Evolutionary conservation across 1,140 invertebrate species (phyloP).

Genomic region (Heliconius melpomene): DNA sequence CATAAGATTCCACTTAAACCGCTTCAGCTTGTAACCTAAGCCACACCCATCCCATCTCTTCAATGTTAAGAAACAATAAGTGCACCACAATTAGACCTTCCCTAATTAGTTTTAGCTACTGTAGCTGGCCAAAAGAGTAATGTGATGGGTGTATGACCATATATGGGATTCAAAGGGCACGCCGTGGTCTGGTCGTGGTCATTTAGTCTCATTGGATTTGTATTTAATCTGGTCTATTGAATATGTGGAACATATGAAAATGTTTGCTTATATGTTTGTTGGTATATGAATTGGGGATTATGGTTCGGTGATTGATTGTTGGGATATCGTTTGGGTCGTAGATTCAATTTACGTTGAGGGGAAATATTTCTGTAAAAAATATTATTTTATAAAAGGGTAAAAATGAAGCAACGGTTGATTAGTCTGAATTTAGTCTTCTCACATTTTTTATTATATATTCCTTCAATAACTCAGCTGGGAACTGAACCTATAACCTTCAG

Average conservation of each 20-base stretch:
- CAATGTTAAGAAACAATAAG: constrained; percentile 27
- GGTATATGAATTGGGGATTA: not conserved
- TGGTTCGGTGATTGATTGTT: not conserved
- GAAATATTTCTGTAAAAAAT: too few relatives aligned
- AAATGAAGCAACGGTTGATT: too few relatives aligned
- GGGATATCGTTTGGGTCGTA: not conserved
- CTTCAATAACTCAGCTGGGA: not conserved
- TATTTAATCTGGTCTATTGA: constrained; percentile 11
- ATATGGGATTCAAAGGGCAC: constrained; percentile 29
- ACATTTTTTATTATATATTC: not conserved
- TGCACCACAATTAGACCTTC: constrained; percentile 32
- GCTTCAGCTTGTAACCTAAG: constrained; percentile 1
- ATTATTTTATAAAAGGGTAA: too few relatives aligned
- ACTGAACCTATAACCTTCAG: not conserved
- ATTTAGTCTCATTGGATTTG: constrained; percentile 6
- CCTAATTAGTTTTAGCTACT: constrained; percentile 42
- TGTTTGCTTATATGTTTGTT: not conserved
- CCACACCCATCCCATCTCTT: constrained; percentile 18
- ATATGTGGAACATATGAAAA: constrained; percentile 9
- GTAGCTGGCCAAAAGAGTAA: constrained; percentile 34
- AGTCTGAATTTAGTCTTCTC: too few relatives aligned
- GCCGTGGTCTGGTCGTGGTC: constrained; percentile 18
- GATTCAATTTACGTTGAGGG: too few relatives aligned
- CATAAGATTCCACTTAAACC: not conserved
- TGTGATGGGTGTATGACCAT: constrained; percentile 23